Evolutionary conservation across 1,140 invertebrate genomes (phyloP), one percentile per base, ranked within the genome.

Genomic region (Protaetia brevitarsis): DNA sequence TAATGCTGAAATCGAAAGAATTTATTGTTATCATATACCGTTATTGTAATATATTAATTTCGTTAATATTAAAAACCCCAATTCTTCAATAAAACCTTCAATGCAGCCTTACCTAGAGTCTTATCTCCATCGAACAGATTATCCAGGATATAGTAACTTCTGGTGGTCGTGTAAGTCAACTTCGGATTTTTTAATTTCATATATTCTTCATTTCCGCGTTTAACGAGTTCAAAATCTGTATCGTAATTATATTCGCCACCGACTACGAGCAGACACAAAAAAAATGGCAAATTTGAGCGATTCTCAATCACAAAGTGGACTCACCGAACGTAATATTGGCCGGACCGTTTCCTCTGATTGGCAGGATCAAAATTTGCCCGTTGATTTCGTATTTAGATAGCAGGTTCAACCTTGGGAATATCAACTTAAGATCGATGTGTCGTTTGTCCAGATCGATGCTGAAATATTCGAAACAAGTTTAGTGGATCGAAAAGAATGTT

Each of bases 111-210:
- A 85, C 84, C 82, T 31, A 86, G 71, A 66, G 77, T 71, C 65
- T 81, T 80, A 66, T 85, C 81, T 0, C 83, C 84, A 64, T 84
- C 83, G 74, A 85, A 85, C 4, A 85, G 78, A 45, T 84, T 84
- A 2, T 82, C 77, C 19, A 84, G 79, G 3, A 77, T 21, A 65
- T 81, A 81, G 1, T 68, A 65, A 0, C 86, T 83, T 57, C 79
- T 79, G 63, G 81, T 76, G 0, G 86, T 84, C 0, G 78, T 76
- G 64, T 87, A 84, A 36, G 81, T 82, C 0, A 88, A 79, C 0
- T 75, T 77, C 68, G 86, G 86, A 29, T 87, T 84, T 34, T 80
- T 80, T 0, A 87, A 78, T 66, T 82, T 85, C 79, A 86, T 80
- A 74, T 85, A 88, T 10, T 77, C 81, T 36, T 85, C 78, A 13